These are phyloP conservation scores for Campoletis sonorensis DNA, from an alignment of 1,140 invertebrate genomes.

Conservation along the genomic window DNA sequence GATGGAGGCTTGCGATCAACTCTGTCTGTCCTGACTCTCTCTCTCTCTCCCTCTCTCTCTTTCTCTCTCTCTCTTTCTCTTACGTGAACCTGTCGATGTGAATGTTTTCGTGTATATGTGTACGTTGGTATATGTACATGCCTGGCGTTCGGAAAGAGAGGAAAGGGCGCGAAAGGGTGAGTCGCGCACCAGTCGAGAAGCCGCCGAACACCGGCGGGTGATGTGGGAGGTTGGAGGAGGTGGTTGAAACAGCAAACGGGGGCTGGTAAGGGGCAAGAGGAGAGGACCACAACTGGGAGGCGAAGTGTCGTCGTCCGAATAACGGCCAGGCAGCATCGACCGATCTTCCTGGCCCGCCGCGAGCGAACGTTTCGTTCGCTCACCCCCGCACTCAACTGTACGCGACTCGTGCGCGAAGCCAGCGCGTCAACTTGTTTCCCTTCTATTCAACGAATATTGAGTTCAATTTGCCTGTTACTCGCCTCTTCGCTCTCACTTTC, in stretches of 20 bases:
- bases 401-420: conserved; percentile 60
- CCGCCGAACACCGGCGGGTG: conserved; percentile 49
- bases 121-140: not conserved
- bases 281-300: conserved; percentile 68
- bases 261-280: conserved; percentile 58
- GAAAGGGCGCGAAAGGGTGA: conserved; percentile 61
- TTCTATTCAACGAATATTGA: conserved; percentile 75
- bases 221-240: conserved; percentile 47
- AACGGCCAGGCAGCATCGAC: conserved; percentile 77
- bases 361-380: conserved; percentile 47
- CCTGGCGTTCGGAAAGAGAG: conserved; percentile 64
- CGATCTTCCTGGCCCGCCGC: conserved; percentile 72
- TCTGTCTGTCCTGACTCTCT: conserved; percentile 9
- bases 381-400: conserved; percentile 33
- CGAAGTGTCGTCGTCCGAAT: conserved; percentile 78
- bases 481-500: conserved; percentile 47
- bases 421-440: conserved; percentile 75
- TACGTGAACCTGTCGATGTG: not conserved
- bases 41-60: not conserved
- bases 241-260: conserved; percentile 58
- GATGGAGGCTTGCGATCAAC: conserved; percentile 27
- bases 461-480: conserved; percentile 74
- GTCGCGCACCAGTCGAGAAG: conserved; percentile 37
- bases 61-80: conserved; percentile 12
- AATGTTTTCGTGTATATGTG: too few relatives aligned